Base-by-base conservation (phyloP, 2,797 vertebrate species). In the Anguilla anguilla region DNA sequence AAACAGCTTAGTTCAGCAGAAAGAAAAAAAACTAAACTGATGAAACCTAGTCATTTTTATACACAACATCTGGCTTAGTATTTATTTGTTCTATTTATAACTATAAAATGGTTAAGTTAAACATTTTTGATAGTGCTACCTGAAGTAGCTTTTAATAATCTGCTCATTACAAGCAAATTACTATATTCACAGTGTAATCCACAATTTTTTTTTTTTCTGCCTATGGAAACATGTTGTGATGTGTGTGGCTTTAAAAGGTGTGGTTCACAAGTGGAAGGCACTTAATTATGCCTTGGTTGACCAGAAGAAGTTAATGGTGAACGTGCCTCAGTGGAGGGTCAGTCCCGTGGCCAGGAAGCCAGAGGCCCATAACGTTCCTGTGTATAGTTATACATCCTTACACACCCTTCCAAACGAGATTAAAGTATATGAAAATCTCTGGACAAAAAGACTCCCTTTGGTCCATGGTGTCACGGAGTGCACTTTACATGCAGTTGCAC, bases 1-100 rank as follows among this genome's bases (percentile, higher is more conserved):
- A 95, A 96, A 95, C 86, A 96, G 96, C 96, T 95, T 94, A 94
- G 92, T 93, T 98, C 97, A 97, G 97, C 96, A 94, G 88, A 95
- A 95, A 93, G 86, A 89, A 93, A 90, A 53, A 22, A 84, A 92
- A 89, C 90, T 51, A 55, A 85, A 90, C 87, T 92, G 91, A 90
- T 87, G 91, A 93, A 92, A 91, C 92, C 92, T 90, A 89, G 91
- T 89, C 90, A 86, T 87, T 94, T 88, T 93, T 94, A 94, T 94
- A 95, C 90, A 88, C 64, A 95, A 95, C 95, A 96, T 96, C 95
- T 96, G 96, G 94, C 91, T 93, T 94, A 91, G 87, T 91, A 87
- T 92, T 92, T 53, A 86, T 93, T 92, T 92, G 85, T 49, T 25
- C 46, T 86, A 89, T 92, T 13, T 93, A 88, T 91, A 89, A 91